A percentile compares a stretch with the other conserved stretches of the same genome.
phyloP scores from a whole-genome alignment of 2,797 vertebrate genomes.

The Lepidocolaptes lacrymiger region DNA sequence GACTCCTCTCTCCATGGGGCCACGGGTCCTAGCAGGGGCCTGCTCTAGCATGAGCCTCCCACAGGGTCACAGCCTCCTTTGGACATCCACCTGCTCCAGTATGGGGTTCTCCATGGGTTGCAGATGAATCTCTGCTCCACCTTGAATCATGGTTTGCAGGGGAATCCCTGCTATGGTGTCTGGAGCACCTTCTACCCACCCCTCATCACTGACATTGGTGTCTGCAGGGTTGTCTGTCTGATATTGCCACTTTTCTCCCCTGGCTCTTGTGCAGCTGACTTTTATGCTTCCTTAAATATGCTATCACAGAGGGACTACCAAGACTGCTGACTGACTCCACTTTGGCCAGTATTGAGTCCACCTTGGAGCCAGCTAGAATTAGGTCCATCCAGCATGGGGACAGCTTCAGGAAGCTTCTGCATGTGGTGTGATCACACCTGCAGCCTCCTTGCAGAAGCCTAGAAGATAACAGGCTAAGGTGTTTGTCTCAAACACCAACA shows the following conservation, averaged over 20 bases:
- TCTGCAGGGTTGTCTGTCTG: background rate
- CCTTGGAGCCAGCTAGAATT: background rate
- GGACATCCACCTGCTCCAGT: background rate
- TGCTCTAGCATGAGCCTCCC: too few relatives aligned
- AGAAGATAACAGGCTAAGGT: background rate
- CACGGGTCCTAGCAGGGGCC: background rate
- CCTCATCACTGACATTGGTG: background rate
- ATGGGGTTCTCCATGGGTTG: background rate
- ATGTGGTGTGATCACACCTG: background rate
- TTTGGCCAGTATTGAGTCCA: background rate
- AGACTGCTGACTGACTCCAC: background rate
- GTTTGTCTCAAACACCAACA: background rate
- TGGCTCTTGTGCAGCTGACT: background rate
- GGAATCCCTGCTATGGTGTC: background rate
- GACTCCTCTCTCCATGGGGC: background rate
- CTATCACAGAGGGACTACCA: background rate
- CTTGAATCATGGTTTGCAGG: rapidly evolving
- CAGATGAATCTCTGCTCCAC: background rate
- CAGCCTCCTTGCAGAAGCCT: background rate
- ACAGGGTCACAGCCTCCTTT: background rate
- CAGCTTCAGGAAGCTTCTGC: background rate
- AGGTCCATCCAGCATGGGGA: background rate
- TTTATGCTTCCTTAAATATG: background rate
- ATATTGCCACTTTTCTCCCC: background rate
- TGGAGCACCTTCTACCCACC: background rate